Conservation (phyloP, 2,797 vertebrate species). For the Schizothorax lantsangensis region DNA sequence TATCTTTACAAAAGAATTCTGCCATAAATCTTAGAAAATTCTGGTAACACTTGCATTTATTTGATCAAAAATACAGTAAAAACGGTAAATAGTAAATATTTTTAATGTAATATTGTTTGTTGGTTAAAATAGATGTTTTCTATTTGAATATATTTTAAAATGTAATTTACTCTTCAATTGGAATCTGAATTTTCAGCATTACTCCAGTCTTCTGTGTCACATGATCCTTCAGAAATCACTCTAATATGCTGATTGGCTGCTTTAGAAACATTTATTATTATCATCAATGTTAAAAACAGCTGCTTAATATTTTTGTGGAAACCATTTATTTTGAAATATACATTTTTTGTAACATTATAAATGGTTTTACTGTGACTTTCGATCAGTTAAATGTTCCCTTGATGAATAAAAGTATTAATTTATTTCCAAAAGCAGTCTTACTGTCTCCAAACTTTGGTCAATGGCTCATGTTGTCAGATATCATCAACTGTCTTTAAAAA, state of each 20-base stretch:
- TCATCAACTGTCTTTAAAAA: neutral
- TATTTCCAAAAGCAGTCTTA: too few relatives aligned
- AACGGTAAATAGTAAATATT: too few relatives aligned
- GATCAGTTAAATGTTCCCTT: too few relatives aligned
- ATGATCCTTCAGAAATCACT: neutral
- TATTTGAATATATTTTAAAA: neutral
- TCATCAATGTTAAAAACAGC: neutral
- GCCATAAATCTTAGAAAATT: neutral
- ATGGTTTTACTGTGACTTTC: too few relatives aligned
- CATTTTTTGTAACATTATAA: too few relatives aligned
- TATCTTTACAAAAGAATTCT: neutral
- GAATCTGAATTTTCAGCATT: neutral
- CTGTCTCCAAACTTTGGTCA: neutral
- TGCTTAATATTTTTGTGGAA: neutral
- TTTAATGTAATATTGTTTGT: neutral
- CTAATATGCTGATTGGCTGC: neutral
- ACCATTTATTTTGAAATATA: neutral
- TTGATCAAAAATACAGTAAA: neutral
- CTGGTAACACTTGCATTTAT: neutral
- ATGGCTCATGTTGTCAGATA: neutral
- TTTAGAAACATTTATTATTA: neutral
- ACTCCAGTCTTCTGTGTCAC: neutral
- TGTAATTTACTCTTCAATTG: neutral
- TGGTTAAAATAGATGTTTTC: neutral
- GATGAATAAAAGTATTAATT: too few relatives aligned